phyloP scores from a whole-genome alignment of 1,140 invertebrate species.

The Daktulosphaira vitifoliae region DNA sequence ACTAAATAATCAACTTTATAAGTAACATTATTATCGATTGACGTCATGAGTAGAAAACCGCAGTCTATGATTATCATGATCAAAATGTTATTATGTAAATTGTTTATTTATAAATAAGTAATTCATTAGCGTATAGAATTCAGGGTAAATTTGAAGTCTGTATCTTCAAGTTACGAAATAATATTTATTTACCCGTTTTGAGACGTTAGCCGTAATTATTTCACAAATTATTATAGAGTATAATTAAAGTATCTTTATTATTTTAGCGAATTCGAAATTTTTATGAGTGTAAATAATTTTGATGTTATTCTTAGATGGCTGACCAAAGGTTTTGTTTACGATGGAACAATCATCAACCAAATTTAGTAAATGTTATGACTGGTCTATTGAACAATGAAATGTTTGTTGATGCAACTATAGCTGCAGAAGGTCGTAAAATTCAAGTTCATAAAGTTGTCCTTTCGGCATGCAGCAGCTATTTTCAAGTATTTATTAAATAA shows the following conservation, averaged over 20 bases:
- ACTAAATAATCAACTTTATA: background rate
- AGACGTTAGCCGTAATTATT: no score
- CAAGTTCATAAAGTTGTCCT: conserved; percentile 78
- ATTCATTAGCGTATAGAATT: conserved; percentile 6
- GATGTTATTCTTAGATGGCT: conserved; percentile 43
- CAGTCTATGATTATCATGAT: conserved; percentile 11
- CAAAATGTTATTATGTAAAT: conserved; percentile 3
- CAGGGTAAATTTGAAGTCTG: background rate
- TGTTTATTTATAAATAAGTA: conserved; percentile 34
- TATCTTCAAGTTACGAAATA: no score
- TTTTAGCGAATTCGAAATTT: no score
- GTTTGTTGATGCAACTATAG: conserved; percentile 79
- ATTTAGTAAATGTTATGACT: conserved; percentile 78
- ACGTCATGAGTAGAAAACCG: no score
- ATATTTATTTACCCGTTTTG: no score
- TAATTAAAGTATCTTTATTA: no score
- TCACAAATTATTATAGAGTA: no score
- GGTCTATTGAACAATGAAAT: conserved; percentile 66
- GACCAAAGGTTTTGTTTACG: conserved; percentile 77
- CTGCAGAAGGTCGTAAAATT: conserved; percentile 71
- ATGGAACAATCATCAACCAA: conserved; percentile 84
- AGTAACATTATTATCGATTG: conserved; percentile 11
- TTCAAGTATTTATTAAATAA: conserved; percentile 64
- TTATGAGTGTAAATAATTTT: no score
- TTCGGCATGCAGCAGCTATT: conserved; percentile 78